Conservation (phyloP, 2,888 invertebrate genomes). For the Furcula furcula region DNA sequence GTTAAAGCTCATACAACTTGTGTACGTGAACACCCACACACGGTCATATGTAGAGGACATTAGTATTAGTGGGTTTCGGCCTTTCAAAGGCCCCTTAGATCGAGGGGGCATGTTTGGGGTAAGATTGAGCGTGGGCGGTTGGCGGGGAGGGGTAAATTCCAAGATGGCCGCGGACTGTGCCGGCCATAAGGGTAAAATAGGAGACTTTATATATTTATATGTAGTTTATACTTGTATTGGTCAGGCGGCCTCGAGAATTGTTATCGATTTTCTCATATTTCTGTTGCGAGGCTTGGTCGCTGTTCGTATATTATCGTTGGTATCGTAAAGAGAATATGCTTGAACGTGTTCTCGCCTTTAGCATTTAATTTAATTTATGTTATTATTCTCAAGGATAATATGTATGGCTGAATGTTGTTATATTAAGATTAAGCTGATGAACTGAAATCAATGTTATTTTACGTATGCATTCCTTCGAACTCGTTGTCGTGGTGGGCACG, state of each 20-base stretch:
- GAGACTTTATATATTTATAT: slow-evolving; percentile 66
- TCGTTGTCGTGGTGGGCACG: too few species aligned
- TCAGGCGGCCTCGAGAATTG: slow-evolving; percentile 50
- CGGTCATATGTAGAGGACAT: slow-evolving; percentile 65
- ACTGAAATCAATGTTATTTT: too few species aligned
- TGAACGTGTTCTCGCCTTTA: too few species aligned
- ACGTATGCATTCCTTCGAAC: too few species aligned
- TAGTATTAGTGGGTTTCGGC: slow-evolving; percentile 81
- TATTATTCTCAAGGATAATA: too few species aligned
- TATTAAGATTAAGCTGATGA: too few species aligned
- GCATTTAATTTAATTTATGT: too few species aligned
- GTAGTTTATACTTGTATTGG: slow-evolving; percentile 65
- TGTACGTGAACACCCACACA: slow-evolving; percentile 37
- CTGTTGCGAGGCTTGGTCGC: slow-evolving; percentile 6
- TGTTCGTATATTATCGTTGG: too few species aligned
- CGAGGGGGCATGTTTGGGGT: slow-evolving; percentile 76
- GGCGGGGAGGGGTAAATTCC: slow-evolving; percentile 60
- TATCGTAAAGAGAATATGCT: too few species aligned
- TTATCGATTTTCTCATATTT: slow-evolving; percentile 54
- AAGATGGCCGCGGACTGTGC: slow-evolving; percentile 78
- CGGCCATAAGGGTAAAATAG: slow-evolving; percentile 81
- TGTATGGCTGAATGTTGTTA: too few species aligned
- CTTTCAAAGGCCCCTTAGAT: slow-evolving; percentile 77
- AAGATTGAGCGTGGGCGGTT: slow-evolving; percentile 72
- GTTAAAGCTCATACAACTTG: slow-evolving; percentile 36